Conservation (phyloP, 1,140 invertebrate genomes). For the Ericerus pela region DNA sequence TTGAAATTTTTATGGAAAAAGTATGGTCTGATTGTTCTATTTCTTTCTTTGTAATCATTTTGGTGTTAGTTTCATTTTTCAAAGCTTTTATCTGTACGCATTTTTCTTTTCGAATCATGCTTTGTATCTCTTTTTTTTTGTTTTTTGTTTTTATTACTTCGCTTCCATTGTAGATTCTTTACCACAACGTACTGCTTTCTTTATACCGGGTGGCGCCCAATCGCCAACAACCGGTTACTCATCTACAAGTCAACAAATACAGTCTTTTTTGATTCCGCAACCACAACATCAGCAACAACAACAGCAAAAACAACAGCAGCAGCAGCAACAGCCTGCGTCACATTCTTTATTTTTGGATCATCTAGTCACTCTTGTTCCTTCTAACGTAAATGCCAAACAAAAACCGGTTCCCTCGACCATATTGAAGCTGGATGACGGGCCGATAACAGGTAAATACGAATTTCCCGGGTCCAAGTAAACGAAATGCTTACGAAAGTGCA, state of each 20-base stretch:
- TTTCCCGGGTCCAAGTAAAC: too few species aligned
- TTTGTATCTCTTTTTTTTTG: too few species aligned
- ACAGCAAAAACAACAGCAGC: too few species aligned
- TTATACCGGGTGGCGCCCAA: constrained; percentile 56
- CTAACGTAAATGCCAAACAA: constrained; percentile 18
- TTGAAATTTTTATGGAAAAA: too few species aligned
- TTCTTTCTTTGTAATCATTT: too few species aligned
- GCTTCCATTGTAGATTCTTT: too few species aligned
- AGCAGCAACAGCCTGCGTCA: constrained; percentile 30
- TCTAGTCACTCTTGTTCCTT: constrained; percentile 26
- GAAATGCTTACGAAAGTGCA: too few species aligned
- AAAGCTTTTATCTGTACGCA: too few species aligned
- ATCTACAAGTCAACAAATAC: constrained; percentile 31
- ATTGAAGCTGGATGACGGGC: neutral
- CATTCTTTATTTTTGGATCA: constrained; percentile 17
- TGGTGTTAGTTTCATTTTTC: too few species aligned
- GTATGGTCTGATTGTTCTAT: too few species aligned
- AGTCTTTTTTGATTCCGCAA: constrained; percentile 38
- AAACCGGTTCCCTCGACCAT: neutral
- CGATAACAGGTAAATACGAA: neutral
- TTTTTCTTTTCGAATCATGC: too few species aligned
- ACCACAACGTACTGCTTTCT: constrained; percentile 30
- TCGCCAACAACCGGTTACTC: constrained; percentile 54
- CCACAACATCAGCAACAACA: constrained; percentile 38
- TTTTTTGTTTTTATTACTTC: too few species aligned